Evolutionary conservation across 2,888 invertebrate species (phyloP).

Genomic region (Brachyopa scutellaris): DNA sequence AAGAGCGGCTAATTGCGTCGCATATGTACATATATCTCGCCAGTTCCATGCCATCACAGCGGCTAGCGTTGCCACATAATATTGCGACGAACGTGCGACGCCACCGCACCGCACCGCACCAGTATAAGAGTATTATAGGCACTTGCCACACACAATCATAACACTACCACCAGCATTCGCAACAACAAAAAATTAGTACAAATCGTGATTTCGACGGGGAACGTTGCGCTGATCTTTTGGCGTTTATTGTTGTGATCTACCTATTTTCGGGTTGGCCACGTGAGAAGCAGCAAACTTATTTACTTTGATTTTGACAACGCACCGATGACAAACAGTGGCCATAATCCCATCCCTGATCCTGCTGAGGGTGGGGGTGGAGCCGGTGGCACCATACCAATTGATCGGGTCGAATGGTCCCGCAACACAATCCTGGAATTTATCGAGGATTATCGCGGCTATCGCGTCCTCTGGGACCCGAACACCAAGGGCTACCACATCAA

Average conservation of each 20-base stretch:
- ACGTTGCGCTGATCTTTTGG: slow-evolving; percentile 77
- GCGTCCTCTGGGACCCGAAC: slow-evolving; percentile 80
- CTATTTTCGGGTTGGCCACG: slow-evolving; percentile 60
- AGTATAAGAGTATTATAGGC: slow-evolving; percentile 67
- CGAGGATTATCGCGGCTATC: slow-evolving; percentile 79
- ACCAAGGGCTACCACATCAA: slow-evolving; percentile 81
- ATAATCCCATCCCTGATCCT: slow-evolving; percentile 57
- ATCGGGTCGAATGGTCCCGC: slow-evolving; percentile 81
- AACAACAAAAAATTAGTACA: slow-evolving; percentile 81
- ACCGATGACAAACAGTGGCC: slow-evolving; percentile 62
- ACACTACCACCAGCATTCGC: slow-evolving; percentile 68
- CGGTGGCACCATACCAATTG: slow-evolving; percentile 60
- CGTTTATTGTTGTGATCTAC: slow-evolving; percentile 67
- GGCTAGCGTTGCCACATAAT: slow-evolving; percentile 66
- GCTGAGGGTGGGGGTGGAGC: slow-evolving; percentile 11
- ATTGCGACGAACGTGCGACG: slow-evolving; percentile 58
- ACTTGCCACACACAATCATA: slow-evolving; percentile 81
- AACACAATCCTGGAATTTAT: slow-evolving; percentile 79
- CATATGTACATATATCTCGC: slow-evolving; percentile 50
- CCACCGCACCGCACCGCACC: slow-evolving; percentile 36
- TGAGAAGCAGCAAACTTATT: slow-evolving; percentile 48
- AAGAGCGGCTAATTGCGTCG: slow-evolving; percentile 68
- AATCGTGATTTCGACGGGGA: slow-evolving; percentile 82
- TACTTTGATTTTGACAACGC: background rate
- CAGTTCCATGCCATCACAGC: slow-evolving; percentile 58